These are phyloP conservation scores for Brachypteracias leptosomus DNA, from an alignment of 2,113 vertebrate species.

Conservation along the genomic window DNA sequence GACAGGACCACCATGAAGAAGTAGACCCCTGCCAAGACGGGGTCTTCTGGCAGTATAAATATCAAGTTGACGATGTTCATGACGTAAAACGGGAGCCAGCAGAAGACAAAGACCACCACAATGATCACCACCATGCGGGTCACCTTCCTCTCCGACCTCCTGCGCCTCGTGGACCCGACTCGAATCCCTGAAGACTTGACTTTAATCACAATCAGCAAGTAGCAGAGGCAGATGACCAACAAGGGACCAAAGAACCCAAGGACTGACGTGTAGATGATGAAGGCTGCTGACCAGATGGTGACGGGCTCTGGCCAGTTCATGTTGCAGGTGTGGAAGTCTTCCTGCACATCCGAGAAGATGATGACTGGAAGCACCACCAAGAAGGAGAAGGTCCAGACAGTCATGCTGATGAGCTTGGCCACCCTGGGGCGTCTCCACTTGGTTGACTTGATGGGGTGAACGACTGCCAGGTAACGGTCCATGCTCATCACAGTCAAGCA, in stretches of 20 bases:
- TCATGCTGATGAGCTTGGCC: slow-evolving; percentile 85
- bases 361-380: slow-evolving; percentile 90
- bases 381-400: slow-evolving; percentile 86
- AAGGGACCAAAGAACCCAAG: slow-evolving; percentile 91
- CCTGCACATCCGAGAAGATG: slow-evolving; percentile 89
- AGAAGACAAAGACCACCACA: slow-evolving; percentile 90
- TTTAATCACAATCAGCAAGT: slow-evolving; percentile 89
- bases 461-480: slow-evolving; percentile 93
- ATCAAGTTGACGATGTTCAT: slow-evolving; percentile 93
- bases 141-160: slow-evolving; percentile 87
- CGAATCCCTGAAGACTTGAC: slow-evolving; percentile 84
- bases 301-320: slow-evolving; percentile 93
- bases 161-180: slow-evolving; percentile 82
- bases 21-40: slow-evolving; percentile 80
- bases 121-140: slow-evolving; percentile 95
- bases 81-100: slow-evolving; percentile 94
- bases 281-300: slow-evolving; percentile 84
- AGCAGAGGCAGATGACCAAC: slow-evolving; percentile 93
- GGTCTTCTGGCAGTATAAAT: slow-evolving; percentile 87
- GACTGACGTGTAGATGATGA: slow-evolving; percentile 90
- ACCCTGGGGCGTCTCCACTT: slow-evolving; percentile 88
- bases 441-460: slow-evolving; percentile 89
- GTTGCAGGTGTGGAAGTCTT: slow-evolving; percentile 86
- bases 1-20: slow-evolving; percentile 90
- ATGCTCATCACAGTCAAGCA: slow-evolving; percentile 95